phyloP scores from a whole-genome alignment of 2,113 vertebrate genomes.

The Myotis brandtii region DNA sequence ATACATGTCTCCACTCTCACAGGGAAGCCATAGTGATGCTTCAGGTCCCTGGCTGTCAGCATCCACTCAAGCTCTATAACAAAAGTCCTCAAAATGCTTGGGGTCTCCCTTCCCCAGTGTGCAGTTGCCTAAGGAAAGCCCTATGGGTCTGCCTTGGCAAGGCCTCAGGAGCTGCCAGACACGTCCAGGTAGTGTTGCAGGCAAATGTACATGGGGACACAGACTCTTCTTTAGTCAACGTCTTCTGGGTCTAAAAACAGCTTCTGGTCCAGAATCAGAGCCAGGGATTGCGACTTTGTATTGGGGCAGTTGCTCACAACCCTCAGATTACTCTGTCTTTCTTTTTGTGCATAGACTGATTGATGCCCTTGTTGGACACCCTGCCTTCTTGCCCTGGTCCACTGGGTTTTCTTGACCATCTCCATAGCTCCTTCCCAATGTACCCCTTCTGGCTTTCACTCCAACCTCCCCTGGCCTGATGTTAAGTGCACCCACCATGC shows the following conservation, averaged over 20 bases:
- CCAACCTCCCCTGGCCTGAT: rapidly evolving
- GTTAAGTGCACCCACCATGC: rapidly evolving
- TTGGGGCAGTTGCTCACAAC: background rate
- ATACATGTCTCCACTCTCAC: rapidly evolving
- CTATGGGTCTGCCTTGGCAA: background rate
- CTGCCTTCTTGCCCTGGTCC: rapidly evolving
- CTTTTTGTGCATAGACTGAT: background rate
- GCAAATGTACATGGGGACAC: background rate
- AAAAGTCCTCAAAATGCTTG: background rate
- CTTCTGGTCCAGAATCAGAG: background rate
- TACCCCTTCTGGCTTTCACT: no score
- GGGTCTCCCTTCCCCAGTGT: no score
- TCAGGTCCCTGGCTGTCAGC: no score
- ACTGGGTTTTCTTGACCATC: rapidly evolving
- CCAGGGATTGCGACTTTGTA: rapidly evolving
- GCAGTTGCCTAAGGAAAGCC: no score
- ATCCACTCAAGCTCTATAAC: background rate
- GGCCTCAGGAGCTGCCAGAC: rapidly evolving
- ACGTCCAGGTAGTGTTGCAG: rapidly evolving
- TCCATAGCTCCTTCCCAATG: rapidly evolving
- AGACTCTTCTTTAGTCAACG: background rate
- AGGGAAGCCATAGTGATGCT: background rate
- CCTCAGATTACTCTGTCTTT: background rate
- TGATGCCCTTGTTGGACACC: rapidly evolving
- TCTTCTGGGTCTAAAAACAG: no score